These are phyloP conservation scores for Kryptolebias marmoratus DNA, from an alignment of 2,113 vertebrate genomes.

Conservation along the genomic window DNA sequence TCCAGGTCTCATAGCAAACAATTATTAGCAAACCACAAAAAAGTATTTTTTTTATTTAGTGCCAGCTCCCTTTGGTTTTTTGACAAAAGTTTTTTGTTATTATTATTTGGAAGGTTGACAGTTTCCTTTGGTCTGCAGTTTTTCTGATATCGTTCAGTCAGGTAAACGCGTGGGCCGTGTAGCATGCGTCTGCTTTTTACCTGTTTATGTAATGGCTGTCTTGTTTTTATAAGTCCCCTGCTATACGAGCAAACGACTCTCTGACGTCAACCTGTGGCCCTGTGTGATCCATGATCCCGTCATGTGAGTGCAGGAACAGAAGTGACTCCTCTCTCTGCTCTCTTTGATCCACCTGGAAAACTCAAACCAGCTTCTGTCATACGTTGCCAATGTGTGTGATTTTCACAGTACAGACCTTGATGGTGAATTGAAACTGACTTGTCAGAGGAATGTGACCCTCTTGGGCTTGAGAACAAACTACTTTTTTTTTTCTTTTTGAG, in stretches of 20 bases:
- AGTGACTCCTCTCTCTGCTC: slow-evolving; percentile 39
- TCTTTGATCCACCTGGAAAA: slow-evolving; percentile 66
- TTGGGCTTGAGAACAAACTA: slow-evolving; percentile 69
- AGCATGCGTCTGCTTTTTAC: slow-evolving; percentile 30
- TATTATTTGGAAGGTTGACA: neutral
- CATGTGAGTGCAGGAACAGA: slow-evolving; percentile 51
- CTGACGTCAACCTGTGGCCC: slow-evolving; percentile 60
- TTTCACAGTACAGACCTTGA: slow-evolving; percentile 68
- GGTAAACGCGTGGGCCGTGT: slow-evolving; percentile 24
- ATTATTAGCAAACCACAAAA: slow-evolving; percentile 21
- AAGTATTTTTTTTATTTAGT: neutral
- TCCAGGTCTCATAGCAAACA: slow-evolving; percentile 25
- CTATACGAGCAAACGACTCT: slow-evolving; percentile 29
- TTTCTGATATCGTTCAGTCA: neutral
- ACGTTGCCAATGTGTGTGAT: slow-evolving; percentile 43
- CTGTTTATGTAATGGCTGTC: slow-evolving; percentile 46
- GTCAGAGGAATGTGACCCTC: slow-evolving; percentile 57
- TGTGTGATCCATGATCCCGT: slow-evolving; percentile 44
- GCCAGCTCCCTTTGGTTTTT: neutral
- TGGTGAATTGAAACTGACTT: slow-evolving; percentile 64
- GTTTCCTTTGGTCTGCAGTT: neutral
- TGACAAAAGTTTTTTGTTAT: neutral
- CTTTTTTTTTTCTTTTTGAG: slow-evolving; percentile 56
- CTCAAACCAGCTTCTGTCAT: slow-evolving; percentile 47
- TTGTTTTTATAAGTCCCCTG: slow-evolving; percentile 52